A percentile compares a stretch with the other conserved stretches of the same genome.
Conservation (phyloP, 2,888 invertebrate genomes). For the Leucophenga montana region DNA sequence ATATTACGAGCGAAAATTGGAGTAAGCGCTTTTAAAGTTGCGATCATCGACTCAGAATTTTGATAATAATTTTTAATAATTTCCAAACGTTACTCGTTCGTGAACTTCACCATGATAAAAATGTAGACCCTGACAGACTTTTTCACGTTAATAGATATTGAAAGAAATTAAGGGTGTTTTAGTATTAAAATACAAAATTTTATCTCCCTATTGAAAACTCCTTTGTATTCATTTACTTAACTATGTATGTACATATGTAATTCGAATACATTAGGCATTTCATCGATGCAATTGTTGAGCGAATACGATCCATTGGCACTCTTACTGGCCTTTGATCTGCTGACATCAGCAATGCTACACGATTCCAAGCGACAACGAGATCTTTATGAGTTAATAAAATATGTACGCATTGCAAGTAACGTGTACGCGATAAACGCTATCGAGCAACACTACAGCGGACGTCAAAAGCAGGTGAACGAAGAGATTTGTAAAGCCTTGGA, state of each 20-base stretch:
- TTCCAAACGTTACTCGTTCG: no score
- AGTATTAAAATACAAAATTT: background rate
- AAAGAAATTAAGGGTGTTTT: no score
- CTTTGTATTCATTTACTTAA: background rate
- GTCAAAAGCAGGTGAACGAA: constrained; percentile 56
- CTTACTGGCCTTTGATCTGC: constrained; percentile 64
- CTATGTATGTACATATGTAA: background rate
- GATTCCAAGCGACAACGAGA: constrained; percentile 56
- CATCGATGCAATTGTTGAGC: constrained; percentile 49
- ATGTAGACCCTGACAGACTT: no score
- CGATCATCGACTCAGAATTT: no score
- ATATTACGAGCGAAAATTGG: no score
- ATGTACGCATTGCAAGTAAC: constrained; percentile 62
- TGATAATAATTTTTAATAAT: no score
- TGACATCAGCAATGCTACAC: constrained; percentile 55
- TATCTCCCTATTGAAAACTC: no score
- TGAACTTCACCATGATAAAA: no score
- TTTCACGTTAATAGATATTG: no score
- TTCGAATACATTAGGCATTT: constrained; percentile 36
- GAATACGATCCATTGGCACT: constrained; percentile 65
- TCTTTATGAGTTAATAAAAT: constrained; percentile 65
- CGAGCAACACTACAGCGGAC: constrained; percentile 51
- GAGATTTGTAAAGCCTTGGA: constrained; percentile 59
- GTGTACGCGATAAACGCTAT: constrained; percentile 61
- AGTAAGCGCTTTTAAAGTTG: no score